phyloP scores from a whole-genome alignment of 2,888 invertebrate genomes.

The Lordiphosa fenestrarum region DNA sequence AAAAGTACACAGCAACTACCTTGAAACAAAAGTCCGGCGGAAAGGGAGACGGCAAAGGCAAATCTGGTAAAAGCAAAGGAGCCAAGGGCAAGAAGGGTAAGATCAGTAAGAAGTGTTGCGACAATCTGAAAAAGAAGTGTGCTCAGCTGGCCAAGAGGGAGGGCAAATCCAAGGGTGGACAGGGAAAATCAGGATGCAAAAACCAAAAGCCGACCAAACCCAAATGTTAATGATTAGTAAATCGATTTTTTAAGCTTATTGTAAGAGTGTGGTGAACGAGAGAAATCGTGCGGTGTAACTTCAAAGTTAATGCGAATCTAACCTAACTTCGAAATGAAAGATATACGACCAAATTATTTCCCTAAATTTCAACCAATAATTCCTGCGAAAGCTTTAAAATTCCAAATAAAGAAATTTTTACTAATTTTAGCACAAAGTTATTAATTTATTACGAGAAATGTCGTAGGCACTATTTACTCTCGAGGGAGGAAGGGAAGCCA shows the following conservation, averaged over 20 bases:
- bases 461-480: slow-evolving; percentile 21
- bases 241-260: too few species aligned
- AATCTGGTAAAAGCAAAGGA: too few species aligned
- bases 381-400: background rate
- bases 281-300: too few species aligned
- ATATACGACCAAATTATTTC: background rate
- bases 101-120: background rate
- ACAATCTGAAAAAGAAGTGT: slow-evolving; percentile 1
- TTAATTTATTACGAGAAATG: slow-evolving; percentile 23
- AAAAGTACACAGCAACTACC: background rate
- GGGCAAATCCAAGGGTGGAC: too few species aligned
- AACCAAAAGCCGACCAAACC: background rate
- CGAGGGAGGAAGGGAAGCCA: too few species aligned
- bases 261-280: too few species aligned
- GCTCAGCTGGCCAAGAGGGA: background rate
- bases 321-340: too few species aligned
- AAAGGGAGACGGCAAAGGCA: too few species aligned
- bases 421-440: background rate
- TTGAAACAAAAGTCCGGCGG: background rate
- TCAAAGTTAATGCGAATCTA: too few species aligned
- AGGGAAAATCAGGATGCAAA: slow-evolving; percentile 14
- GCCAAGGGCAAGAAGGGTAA: background rate
- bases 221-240: too few species aligned
- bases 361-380: background rate
- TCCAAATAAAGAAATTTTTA: background rate